Percentiles rank a stretch among this genome's conserved stretches.
Conservation (phyloP, 2,888 invertebrate species). For the Agrotis clavis region DNA sequence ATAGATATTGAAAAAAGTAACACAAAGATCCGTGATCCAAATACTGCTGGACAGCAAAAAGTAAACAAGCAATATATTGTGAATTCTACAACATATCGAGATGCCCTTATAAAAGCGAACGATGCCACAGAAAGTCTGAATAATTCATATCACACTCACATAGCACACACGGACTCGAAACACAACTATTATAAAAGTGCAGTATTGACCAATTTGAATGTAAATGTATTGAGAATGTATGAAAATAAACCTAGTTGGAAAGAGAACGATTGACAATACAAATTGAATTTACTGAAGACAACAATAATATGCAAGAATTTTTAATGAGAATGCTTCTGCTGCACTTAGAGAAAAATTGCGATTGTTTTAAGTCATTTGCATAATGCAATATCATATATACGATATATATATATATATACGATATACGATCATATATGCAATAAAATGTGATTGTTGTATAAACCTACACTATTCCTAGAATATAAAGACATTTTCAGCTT, state of each 20-base stretch:
- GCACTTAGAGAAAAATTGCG: background rate
- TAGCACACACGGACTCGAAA: conserved; percentile 52
- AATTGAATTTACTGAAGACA: background rate
- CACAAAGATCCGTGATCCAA: conserved; percentile 67
- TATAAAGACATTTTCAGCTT: background rate
- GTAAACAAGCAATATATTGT: conserved; percentile 75
- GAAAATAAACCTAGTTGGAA: conserved; percentile 45
- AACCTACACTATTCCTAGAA: background rate
- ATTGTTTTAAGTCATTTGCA: background rate
- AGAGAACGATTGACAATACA: conserved; percentile 18
- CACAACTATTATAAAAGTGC: conserved; percentile 64
- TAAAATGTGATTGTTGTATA: too few relatives aligned
- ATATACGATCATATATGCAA: too few relatives aligned
- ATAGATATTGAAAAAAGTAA: conserved; percentile 32
- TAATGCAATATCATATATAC: background rate
- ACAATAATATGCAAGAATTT: conserved; percentile 11
- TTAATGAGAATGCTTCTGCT: background rate
- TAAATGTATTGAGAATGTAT: conserved; percentile 45
- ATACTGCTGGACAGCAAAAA: conserved; percentile 66
- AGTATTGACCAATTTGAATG: conserved; percentile 64
- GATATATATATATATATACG: too few relatives aligned
- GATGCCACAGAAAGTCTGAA: conserved; percentile 69
- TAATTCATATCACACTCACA: conserved; percentile 74
- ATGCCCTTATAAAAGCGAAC: conserved; percentile 73
- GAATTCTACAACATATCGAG: conserved; percentile 65